Conservation (phyloP, 2,797 vertebrate species). For the Centropyge bicolor region DNA sequence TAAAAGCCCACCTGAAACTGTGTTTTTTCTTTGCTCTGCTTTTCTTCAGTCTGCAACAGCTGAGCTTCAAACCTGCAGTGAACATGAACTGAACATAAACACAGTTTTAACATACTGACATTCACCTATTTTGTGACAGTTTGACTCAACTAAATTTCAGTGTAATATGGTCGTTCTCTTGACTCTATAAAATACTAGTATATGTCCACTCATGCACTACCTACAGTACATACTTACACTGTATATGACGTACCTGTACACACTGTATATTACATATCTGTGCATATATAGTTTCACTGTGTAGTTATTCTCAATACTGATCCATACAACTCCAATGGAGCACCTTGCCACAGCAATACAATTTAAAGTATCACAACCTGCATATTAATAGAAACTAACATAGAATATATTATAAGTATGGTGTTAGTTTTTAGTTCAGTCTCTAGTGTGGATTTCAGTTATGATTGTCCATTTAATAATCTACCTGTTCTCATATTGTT, state of each 20-base stretch:
- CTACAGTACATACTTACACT: not conserved
- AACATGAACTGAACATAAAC: not conserved
- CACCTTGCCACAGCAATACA: not conserved
- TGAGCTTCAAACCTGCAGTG: not conserved
- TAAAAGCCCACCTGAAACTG: not conserved
- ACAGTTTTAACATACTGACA: not conserved
- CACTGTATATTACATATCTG: not conserved
- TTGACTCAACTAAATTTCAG: not conserved
- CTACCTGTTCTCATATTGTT: no score
- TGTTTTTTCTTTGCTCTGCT: not conserved
- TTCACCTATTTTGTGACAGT: not conserved
- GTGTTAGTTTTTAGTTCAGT: not conserved
- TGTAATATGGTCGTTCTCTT: not conserved
- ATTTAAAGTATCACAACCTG: not conserved
- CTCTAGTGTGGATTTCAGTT: not conserved
- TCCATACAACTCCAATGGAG: not conserved
- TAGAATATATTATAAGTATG: not conserved
- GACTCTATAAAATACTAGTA: no score
- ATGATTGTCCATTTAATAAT: no score
- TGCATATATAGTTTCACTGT: not conserved
- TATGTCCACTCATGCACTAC: not conserved
- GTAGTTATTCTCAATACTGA: constrained; percentile 4
- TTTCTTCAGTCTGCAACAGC: no score
- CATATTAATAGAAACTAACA: not conserved
- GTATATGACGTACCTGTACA: not conserved